phyloP scores from a whole-genome alignment of 53 echinoderm and acorn worm species.

The Actinopyga echinites region DNA sequence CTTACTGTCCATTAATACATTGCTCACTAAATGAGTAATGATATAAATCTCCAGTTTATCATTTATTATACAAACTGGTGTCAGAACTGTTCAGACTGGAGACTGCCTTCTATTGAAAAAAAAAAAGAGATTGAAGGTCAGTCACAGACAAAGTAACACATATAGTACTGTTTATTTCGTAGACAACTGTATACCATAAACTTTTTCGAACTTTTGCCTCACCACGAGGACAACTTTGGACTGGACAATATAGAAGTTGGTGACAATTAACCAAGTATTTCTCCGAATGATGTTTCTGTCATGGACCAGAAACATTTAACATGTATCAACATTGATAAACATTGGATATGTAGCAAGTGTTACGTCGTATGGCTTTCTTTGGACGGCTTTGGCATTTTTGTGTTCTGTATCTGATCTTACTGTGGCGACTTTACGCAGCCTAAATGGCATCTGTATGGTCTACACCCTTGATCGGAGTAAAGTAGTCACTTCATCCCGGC shows the following conservation, averaged over 20 bases:
- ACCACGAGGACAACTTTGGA: constrained; percentile 87
- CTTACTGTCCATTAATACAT: no score
- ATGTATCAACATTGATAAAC: constrained; percentile 75
- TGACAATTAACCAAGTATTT: constrained; percentile 82
- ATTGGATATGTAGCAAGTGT: constrained; percentile 68
- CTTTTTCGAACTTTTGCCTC: not conserved
- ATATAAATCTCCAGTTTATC: no score
- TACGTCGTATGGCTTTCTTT: constrained; percentile 88
- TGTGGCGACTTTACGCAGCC: constrained; percentile 74
- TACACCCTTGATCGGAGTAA: constrained; percentile 73
- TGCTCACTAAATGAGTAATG: no score
- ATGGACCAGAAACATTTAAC: constrained; percentile 91
- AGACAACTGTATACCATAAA: not conserved
- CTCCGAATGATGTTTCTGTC: constrained; percentile 48
- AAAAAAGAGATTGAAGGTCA: no score
- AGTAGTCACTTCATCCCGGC: constrained; percentile 60
- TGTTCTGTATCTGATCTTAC: constrained; percentile 90
- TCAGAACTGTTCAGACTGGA: no score
- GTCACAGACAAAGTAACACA: no score
- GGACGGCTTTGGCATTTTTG: constrained; percentile 89
- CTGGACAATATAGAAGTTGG: constrained; percentile 89
- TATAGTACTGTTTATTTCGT: no score
- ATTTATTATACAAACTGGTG: no score
- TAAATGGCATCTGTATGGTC: constrained; percentile 66
- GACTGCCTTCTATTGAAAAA: no score